A percentile compares a stretch with the other conserved stretches of the same genome.
These are phyloP conservation scores for Volucella inanis DNA, from an alignment of 2,888 invertebrate genomes.

Conservation along the genomic window DNA sequence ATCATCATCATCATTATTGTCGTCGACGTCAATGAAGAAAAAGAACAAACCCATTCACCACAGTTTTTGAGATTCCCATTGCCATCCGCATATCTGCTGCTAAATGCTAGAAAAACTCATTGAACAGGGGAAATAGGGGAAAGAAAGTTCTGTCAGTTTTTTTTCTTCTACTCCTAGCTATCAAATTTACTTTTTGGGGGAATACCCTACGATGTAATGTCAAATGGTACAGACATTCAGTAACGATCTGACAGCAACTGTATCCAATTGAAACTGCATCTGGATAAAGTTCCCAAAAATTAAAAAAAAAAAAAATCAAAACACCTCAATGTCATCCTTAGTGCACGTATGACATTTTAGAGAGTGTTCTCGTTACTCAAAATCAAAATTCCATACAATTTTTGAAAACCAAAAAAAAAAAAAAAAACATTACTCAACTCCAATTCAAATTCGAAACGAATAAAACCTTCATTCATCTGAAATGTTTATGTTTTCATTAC, in stretches of 20 bases:
- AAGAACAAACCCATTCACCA: slow-evolving; percentile 59
- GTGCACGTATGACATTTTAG: slow-evolving; percentile 38
- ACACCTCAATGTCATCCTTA: slow-evolving; percentile 58
- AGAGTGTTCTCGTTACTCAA: slow-evolving; percentile 59
- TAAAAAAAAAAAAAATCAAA: neutral
- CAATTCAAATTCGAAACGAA: slow-evolving; percentile 66
- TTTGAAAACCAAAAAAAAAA: slow-evolving; percentile 32
- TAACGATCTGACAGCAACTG: neutral
- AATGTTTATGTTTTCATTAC: slow-evolving; percentile 75
- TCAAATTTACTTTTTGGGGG: neutral
- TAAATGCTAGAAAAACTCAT: slow-evolving; percentile 1
- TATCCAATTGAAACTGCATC: slow-evolving; percentile 27
- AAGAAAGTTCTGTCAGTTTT: slow-evolving; percentile 40
- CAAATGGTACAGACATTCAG: slow-evolving; percentile 54
- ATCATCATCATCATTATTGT: slow-evolving; percentile 28
- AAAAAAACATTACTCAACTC: slow-evolving; percentile 55
- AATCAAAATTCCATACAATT: slow-evolving; percentile 45
- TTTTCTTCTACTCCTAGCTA: neutral
- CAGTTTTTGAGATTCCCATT: slow-evolving; percentile 5
- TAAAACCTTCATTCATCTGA: slow-evolving; percentile 75
- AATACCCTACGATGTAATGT: slow-evolving; percentile 54
- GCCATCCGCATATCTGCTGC: too few relatives aligned
- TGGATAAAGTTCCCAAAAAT: neutral
- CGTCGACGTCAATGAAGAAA: slow-evolving; percentile 23
- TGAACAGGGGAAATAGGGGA: slow-evolving; percentile 1